Conservation (phyloP, 2,888 invertebrate genomes). For the Alloplasta piceator region DNA sequence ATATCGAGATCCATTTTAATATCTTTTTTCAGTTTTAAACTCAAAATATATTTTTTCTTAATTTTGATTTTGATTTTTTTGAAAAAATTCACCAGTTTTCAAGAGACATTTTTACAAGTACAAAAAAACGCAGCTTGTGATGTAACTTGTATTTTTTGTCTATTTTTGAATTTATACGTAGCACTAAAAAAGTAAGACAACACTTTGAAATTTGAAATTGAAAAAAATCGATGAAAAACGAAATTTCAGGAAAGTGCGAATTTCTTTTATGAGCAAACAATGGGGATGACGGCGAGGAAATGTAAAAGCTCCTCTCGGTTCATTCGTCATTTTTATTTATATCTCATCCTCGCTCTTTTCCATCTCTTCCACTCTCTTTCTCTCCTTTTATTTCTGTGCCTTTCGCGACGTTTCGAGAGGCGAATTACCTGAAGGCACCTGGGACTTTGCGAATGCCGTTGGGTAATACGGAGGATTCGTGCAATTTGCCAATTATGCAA, state of each 20-base stretch:
- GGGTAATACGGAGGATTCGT: conserved; percentile 73
- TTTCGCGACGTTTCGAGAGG: conserved; percentile 29
- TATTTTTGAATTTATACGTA: background rate
- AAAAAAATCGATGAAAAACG: conserved; percentile 4
- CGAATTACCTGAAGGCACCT: conserved; percentile 66
- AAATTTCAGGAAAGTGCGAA: background rate
- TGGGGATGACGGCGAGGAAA: background rate
- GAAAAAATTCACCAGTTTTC: no score
- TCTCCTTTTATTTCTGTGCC: conserved; percentile 17
- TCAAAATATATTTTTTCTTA: no score
- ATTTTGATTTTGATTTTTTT: no score
- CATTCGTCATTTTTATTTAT: conserved; percentile 20
- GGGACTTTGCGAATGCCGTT: conserved; percentile 68
- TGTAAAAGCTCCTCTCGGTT: conserved; percentile 30
- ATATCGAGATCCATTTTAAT: no score
- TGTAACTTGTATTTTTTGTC: background rate
- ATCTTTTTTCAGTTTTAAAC: no score
- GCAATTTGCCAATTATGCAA: conserved; percentile 78
- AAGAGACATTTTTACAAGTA: no score
- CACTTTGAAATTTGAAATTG: background rate
- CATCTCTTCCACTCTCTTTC: conserved; percentile 31
- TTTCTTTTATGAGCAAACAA: background rate
- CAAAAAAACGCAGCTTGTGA: background rate
- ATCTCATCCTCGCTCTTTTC: background rate
- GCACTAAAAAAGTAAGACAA: background rate